Evolutionary conservation across 1,140 invertebrate genomes (phyloP).

Genomic region (Bombus vancouverensis): DNA sequence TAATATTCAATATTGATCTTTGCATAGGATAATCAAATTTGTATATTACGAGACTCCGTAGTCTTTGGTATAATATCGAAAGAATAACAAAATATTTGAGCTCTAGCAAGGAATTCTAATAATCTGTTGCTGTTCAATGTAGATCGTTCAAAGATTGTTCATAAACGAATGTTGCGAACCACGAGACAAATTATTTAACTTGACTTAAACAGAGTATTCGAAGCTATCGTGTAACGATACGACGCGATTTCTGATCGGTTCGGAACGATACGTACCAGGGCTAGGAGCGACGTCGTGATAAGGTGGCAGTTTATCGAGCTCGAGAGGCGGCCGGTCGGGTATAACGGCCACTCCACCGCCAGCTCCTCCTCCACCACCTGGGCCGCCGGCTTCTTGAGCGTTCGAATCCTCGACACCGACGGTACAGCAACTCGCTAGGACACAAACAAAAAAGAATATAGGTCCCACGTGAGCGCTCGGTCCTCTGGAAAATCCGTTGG

Average conservation of each 20-base stretch:
- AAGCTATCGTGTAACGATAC: background rate
- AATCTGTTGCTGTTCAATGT: too few relatives aligned
- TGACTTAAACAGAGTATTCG: background rate
- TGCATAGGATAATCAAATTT: too few relatives aligned
- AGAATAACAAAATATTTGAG: background rate
- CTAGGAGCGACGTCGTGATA: slow-evolving; percentile 81
- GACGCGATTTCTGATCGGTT: background rate
- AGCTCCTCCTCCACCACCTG: slow-evolving; percentile 70
- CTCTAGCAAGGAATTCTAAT: too few relatives aligned
- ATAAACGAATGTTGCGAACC: background rate
- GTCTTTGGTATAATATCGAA: background rate
- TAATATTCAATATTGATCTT: too few relatives aligned
- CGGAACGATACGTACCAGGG: slow-evolving; percentile 75
- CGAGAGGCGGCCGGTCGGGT: slow-evolving; percentile 80
- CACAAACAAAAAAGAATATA: slow-evolving; percentile 43
- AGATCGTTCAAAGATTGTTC: too few relatives aligned
- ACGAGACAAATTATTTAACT: background rate
- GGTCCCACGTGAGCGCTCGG: slow-evolving; percentile 33
- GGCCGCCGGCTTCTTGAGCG: slow-evolving; percentile 69
- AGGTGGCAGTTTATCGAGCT: slow-evolving; percentile 81
- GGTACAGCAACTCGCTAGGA: slow-evolving; percentile 78
- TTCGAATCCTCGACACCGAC: slow-evolving; percentile 72
- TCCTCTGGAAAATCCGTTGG: slow-evolving; percentile 63
- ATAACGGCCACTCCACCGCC: slow-evolving; percentile 80
- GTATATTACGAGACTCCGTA: too few relatives aligned